These are phyloP conservation scores for Eutolmus rufibarbis DNA, from an alignment of 2,888 invertebrate species.

Conservation along the genomic window DNA sequence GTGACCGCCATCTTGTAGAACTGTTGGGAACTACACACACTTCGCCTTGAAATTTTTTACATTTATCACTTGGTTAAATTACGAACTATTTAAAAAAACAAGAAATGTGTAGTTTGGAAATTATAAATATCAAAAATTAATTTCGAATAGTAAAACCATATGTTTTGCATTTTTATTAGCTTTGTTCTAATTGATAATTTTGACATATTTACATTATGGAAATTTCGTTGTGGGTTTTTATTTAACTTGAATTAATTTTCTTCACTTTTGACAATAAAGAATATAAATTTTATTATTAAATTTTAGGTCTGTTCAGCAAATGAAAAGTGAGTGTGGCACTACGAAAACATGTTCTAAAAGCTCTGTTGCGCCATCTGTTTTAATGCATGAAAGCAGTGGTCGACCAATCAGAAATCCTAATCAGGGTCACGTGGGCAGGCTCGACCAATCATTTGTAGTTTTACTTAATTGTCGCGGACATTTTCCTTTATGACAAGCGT, in stretches of 20 bases:
- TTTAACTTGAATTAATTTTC: not conserved
- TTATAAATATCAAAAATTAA: not conserved
- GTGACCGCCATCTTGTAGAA: not conserved
- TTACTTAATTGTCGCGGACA: slow-evolving; percentile 66
- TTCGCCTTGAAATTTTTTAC: not conserved
- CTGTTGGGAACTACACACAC: not conserved
- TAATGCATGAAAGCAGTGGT: not conserved
- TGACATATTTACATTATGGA: not conserved
- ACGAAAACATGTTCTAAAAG: slow-evolving; percentile 2
- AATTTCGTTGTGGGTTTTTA: not conserved
- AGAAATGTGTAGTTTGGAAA: not conserved
- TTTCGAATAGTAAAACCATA: not conserved
- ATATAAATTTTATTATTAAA: not conserved
- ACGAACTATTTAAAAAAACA: not conserved
- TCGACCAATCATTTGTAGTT: slow-evolving; percentile 63
- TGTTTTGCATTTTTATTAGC: not conserved
- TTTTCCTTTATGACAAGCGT: slow-evolving; percentile 84
- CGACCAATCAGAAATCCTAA: slow-evolving; percentile 17
- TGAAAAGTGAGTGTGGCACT: not conserved
- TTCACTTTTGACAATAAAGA: not conserved
- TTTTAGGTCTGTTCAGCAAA: not conserved
- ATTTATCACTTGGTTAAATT: not conserved
- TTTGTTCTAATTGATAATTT: not conserved
- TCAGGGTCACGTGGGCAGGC: slow-evolving; percentile 49
- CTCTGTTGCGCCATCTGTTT: not conserved